Evolutionary conservation across 2,113 vertebrate species (phyloP).

Genomic region (Silurus asotus): DNA sequence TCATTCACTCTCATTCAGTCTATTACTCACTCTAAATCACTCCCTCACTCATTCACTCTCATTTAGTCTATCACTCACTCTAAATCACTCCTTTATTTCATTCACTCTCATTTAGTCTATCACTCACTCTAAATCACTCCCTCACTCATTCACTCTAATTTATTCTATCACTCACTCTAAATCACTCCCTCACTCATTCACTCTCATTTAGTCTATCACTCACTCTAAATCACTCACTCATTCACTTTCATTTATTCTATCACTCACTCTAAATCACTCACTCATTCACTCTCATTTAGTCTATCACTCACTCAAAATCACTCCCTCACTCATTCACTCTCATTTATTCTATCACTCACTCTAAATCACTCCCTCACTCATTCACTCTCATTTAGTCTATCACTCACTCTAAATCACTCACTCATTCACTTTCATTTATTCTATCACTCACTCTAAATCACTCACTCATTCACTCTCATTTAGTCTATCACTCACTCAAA

Average conservation of each 20-base stretch:
- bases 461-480: background rate
- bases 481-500: background rate
- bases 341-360: too few relatives aligned
- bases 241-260: background rate
- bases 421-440: background rate
- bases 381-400: background rate
- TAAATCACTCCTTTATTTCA: too few relatives aligned
- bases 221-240: background rate
- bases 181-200: too few relatives aligned
- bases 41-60: background rate
- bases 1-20: background rate
- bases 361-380: background rate
- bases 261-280: background rate
- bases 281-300: background rate
- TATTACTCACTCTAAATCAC: background rate
- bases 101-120: too few relatives aligned
- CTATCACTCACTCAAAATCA: background rate
- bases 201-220: too few relatives aligned
- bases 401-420: background rate
- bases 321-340: background rate
- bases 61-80: background rate
- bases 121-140: too few relatives aligned
- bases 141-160: too few relatives aligned
- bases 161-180: too few relatives aligned
- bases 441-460: background rate